Evolutionary conservation across 2,113 vertebrate genomes (phyloP).

Genomic region (Calyptommatus sinebrachiatus): DNA sequence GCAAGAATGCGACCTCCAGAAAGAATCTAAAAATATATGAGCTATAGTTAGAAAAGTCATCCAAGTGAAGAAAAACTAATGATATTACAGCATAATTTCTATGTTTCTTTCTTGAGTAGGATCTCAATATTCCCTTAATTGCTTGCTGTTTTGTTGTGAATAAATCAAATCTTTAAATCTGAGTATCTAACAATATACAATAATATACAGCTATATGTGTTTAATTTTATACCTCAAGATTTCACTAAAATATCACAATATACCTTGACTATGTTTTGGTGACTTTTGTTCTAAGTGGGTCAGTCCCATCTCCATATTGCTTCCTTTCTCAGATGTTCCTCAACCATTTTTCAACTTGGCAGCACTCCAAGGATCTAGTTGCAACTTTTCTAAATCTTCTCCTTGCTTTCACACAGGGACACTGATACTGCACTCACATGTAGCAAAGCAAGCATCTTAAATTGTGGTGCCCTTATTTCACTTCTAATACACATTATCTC

Average conservation of each 20-base stretch:
- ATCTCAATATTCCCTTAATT: neutral
- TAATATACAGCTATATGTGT: neutral
- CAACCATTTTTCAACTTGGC: no score
- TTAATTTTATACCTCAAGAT: neutral
- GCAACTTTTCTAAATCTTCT: no score
- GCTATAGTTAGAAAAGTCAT: neutral
- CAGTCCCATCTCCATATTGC: no score
- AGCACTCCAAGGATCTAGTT: no score
- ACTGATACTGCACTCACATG: no score
- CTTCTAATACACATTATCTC: no score
- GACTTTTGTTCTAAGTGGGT: no score
- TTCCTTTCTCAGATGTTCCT: no score
- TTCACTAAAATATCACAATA: neutral
- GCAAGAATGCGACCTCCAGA: slow-evolving; percentile 84
- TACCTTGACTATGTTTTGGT: neutral
- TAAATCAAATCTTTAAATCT: neutral
- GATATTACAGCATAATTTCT: neutral
- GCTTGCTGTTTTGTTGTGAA: neutral
- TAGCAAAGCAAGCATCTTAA: no score
- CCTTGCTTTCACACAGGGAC: no score
- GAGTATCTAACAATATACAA: neutral
- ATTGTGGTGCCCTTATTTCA: no score
- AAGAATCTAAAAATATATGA: slow-evolving; percentile 72
- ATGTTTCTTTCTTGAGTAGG: neutral
- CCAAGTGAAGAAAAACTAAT: neutral